A percentile compares a stretch with the other conserved stretches of the same genome.
Conservation (phyloP, 2,888 invertebrate species). For the Protophormia terraenovae region DNA sequence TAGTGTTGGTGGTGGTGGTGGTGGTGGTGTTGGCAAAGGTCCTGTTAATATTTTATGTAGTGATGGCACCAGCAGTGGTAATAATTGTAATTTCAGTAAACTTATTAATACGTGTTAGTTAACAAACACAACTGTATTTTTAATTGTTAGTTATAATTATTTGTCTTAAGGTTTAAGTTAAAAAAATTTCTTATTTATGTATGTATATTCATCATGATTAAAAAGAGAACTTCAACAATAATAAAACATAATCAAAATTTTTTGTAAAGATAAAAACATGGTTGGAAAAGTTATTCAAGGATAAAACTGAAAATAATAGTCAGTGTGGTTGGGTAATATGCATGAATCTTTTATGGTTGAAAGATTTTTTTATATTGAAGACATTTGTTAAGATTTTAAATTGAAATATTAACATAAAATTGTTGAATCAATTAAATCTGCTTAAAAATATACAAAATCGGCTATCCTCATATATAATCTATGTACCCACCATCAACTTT, state of each 20-base stretch:
- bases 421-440: too few species aligned
- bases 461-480: too few species aligned
- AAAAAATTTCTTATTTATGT: conserved; percentile 4
- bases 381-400: background rate
- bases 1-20: background rate
- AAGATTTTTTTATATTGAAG: background rate
- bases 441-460: too few species aligned
- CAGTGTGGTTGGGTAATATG: conserved; percentile 12
- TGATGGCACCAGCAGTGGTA: conserved; percentile 26
- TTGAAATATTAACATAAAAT: too few species aligned
- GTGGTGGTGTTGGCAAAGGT: background rate
- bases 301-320: background rate
- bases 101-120: conserved; percentile 78
- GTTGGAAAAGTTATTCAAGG: background rate
- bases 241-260: conserved; percentile 51
- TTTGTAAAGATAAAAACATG: background rate
- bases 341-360: conserved; percentile 45
- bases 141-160: conserved; percentile 60
- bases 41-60: conserved; percentile 4
- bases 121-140: conserved; percentile 27
- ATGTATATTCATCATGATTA: conserved; percentile 30
- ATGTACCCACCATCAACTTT: too few species aligned
- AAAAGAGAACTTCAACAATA: conserved; percentile 61
- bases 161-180: conserved; percentile 61
- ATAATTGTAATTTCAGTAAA: conserved; percentile 63